Evolutionary conservation across 2,888 invertebrate species (phyloP).

Genomic region (Pediacus dermestoides): DNA sequence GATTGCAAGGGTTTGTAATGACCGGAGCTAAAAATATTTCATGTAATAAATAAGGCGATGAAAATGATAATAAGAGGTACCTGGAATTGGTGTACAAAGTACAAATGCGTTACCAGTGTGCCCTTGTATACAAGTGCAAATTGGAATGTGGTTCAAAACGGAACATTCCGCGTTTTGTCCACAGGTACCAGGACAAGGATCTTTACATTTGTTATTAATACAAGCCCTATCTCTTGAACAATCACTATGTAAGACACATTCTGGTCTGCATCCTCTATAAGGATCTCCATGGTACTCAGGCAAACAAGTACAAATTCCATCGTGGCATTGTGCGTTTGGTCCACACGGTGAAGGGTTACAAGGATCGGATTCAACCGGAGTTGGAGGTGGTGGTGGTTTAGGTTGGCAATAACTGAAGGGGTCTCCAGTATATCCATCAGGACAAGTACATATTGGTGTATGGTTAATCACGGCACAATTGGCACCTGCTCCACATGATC

Average conservation of each 20-base stretch:
- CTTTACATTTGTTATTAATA: constrained; percentile 65
- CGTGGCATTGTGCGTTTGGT: constrained; percentile 65
- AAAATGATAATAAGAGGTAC: constrained; percentile 24
- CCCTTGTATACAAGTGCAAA: constrained; percentile 56
- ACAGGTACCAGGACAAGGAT: constrained; percentile 73
- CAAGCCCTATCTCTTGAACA: constrained; percentile 66
- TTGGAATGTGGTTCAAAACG: constrained; percentile 72
- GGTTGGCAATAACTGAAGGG: constrained; percentile 52
- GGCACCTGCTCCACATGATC: constrained; percentile 61
- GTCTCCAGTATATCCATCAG: constrained; percentile 61
- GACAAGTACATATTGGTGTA: constrained; percentile 63
- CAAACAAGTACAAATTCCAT: constrained; percentile 66
- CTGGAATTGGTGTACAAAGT: constrained; percentile 56
- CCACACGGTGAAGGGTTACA: constrained; percentile 72
- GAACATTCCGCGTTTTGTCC: constrained; percentile 67
- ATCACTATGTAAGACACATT: constrained; percentile 67
- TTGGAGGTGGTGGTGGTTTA: constrained; percentile 38
- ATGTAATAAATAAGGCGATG: constrained; percentile 8
- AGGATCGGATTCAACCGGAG: constrained; percentile 53
- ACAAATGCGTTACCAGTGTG: constrained; percentile 71
- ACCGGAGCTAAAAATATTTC: constrained; percentile 9
- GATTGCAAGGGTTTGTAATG: constrained; percentile 51
- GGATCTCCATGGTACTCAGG: constrained; percentile 68
- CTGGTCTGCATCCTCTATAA: constrained; percentile 65
- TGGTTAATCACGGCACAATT: constrained; percentile 64